Base-by-base conservation (phyloP, 2,888 invertebrate species). In the Antheraea assamensis region DNA sequence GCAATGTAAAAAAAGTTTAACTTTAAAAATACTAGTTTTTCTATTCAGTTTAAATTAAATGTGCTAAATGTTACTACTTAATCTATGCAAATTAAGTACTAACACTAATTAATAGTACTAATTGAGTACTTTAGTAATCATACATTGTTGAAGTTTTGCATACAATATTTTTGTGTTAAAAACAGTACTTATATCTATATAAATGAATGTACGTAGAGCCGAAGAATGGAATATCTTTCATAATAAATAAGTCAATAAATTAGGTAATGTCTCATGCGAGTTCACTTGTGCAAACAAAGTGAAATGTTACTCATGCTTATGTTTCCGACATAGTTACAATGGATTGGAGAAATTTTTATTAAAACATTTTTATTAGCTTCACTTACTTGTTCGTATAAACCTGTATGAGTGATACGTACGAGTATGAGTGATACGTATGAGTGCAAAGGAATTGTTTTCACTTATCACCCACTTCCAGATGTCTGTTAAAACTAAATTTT, bases 261-360 rank as follows among this genome's bases (percentile, higher is more conserved):
- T 73, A 73, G 73, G 73, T 55, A 73, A 70, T 35, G 47, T 72
- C 52, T 35, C 47, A 47, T 30, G 35, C n/a, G 70, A 35, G 13
- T 21, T 58, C 73, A 73, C 70, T 73, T 73, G 73, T 73, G 58
- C 42, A 73, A 35, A 73, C 73, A 73, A 31, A 17, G 19, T 58
- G 73, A 70, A 70, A 42, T 55, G 27, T 58, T 58, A 21, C 13
- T 58, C 31, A 15, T 42, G 8, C 64, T 70, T 31, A 24, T 35
- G 73, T 70, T 68, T 68, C 68, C 68, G 68, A 68, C 7, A 68
- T 35, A 68, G n/a, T n/a, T 5, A 13, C 2, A 68, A 68, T 35
- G 35, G 13, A 21, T 31, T 68, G 66, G 66, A 42, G 42, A 42
- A 66, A 31, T 68, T 68, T 68, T 61, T 0, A 30, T 58, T 58